phyloP scores from a whole-genome alignment of 2,888 invertebrate genomes.

The Kryphioiulus occultus region DNA sequence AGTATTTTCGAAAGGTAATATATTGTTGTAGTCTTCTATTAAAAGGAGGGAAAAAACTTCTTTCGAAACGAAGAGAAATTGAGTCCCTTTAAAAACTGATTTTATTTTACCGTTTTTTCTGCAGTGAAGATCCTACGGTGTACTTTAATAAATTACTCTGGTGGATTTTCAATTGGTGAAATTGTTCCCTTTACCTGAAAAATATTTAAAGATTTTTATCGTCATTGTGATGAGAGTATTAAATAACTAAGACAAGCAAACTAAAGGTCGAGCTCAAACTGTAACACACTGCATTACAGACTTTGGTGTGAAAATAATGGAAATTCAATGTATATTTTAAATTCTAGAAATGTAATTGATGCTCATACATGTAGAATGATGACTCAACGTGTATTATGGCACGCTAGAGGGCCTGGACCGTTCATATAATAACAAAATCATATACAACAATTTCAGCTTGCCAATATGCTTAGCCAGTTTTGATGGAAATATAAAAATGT shows the following conservation, averaged over 20 bases:
- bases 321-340: no score
- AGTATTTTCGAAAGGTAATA: neutral
- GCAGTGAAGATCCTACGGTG: neutral
- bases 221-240: no score
- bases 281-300: no score
- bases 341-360: neutral
- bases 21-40: neutral
- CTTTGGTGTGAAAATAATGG: no score
- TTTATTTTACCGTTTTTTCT: slow-evolving; percentile 6
- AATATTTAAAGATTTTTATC: no score
- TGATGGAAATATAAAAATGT: neutral
- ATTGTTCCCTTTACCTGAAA: neutral
- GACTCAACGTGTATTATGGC: neutral
- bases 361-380: neutral
- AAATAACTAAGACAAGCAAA: no score
- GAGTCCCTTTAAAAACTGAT: neutral
- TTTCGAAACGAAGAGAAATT: neutral
- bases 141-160: neutral
- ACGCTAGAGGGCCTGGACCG: no score
- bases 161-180: neutral
- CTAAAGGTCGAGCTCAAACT: no score
- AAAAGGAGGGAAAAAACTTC: neutral
- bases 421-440: no score
- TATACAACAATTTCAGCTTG: neutral
- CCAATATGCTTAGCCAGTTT: neutral